Base-by-base conservation (phyloP, 1,140 invertebrate genomes). In the Bombus breviceps region DNA sequence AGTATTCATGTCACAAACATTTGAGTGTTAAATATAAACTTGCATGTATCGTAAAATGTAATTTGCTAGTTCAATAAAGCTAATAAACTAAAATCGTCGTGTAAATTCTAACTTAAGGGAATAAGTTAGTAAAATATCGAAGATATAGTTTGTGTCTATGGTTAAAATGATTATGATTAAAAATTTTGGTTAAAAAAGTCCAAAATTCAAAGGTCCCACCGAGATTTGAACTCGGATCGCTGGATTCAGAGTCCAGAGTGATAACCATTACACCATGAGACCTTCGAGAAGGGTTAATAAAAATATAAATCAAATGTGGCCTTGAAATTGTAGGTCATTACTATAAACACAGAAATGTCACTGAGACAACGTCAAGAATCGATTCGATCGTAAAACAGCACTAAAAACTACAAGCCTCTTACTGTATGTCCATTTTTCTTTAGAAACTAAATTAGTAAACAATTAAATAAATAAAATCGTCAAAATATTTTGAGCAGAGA, bases 161-260 rank as follows among this genome's bases (percentile, higher is more conserved):
- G 1, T 37, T 22, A 22, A 53, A 1, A 5, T 15, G 18, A 0
- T 8, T 10, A 34, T 5, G 28, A 5, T 37, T n/a, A 68, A 83
- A 79, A 87, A 84, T 79, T 37, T 47, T 77, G 12, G 34, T 39
- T 37, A 84, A 78, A 86, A 83, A 94, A 95, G 92, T 13, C 12
- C 39, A 84, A 84, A 85, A 62, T 72, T 32, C 64, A 6, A 69
- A 97, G 97, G 97, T 97, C 96, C 97, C 96, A 97, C 97, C 97
- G 97, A 97, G 97, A 97, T 97, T 97, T 97, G 97, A 97, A 97
- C 97, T 97, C 97, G 97, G 97, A 97, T 98, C 97, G 97, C 97
- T 97, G 97, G 97, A 98, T 98, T 98, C 97, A 98, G 96, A 98
- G 97, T 98, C 97, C 97, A 97, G 97, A 98, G 97, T 98, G 97